phyloP scores from a whole-genome alignment of 2,113 vertebrate species.

The Lepisosteus oculatus region DNA sequence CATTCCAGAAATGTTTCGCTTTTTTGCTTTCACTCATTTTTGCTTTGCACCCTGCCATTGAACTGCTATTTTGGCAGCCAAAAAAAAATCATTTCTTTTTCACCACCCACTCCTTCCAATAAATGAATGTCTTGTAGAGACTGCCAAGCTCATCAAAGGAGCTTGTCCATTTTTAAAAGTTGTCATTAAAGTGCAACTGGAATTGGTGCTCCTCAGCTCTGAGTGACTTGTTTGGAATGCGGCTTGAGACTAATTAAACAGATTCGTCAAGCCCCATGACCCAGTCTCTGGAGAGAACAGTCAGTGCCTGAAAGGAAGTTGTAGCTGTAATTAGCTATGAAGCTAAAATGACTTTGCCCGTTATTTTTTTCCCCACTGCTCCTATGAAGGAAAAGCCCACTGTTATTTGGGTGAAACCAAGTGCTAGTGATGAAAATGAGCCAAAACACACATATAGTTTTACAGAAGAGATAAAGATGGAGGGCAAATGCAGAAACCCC shows the following conservation, averaged over 20 bases:
- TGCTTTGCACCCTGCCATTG: no score
- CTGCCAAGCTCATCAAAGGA: background rate
- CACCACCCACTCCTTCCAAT: no score
- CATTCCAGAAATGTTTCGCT: no score
- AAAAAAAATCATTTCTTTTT: no score
- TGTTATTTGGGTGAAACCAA: no score
- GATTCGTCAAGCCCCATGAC: background rate
- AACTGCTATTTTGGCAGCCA: no score
- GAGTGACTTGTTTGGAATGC: background rate
- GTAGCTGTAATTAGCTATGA: background rate
- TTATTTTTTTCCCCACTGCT: background rate
- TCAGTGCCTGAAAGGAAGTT: background rate
- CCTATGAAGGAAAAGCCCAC: no score
- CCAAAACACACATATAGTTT: no score
- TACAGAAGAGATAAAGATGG: no score
- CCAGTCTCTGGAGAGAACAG: conserved; percentile 1
- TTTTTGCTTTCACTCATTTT: no score
- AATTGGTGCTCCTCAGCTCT: background rate
- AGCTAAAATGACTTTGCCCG: background rate
- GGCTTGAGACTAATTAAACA: background rate
- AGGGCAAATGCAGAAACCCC: no score
- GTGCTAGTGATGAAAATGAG: no score
- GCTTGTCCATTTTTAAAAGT: background rate
- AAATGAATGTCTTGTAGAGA: background rate
- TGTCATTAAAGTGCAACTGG: background rate